Conservation (phyloP, 2,113 vertebrate species). For the Phrynosoma platyrhinos region DNA sequence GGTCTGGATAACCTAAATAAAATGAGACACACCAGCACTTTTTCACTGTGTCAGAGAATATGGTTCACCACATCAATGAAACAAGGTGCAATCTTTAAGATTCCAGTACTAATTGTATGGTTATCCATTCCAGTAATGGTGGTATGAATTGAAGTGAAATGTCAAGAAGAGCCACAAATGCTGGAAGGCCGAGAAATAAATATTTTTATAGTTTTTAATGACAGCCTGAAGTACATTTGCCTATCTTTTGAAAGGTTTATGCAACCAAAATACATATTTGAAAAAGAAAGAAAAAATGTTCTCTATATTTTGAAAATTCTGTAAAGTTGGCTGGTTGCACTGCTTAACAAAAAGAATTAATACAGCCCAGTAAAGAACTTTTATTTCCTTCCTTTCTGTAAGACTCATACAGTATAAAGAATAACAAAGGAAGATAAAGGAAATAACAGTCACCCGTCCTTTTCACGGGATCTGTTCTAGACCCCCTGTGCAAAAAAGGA, state of each 20-base stretch:
- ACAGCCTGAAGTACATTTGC: no score
- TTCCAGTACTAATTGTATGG: neutral
- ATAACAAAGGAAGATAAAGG: neutral
- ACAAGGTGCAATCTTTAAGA: neutral
- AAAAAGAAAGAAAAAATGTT: no score
- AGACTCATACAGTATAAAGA: neutral
- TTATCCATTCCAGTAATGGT: neutral
- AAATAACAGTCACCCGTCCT: no score
- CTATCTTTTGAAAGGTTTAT: no score
- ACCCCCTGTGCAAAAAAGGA: no score
- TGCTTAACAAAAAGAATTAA: neutral
- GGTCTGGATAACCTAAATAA: neutral
- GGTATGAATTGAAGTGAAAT: neutral
- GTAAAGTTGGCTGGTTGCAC: no score
- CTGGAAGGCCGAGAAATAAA: no score
- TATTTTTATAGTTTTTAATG: no score
- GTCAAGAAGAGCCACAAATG: no score
- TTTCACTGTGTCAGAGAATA: neutral
- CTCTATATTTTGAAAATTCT: no score
- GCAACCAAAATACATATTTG: no score
- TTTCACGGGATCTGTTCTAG: no score
- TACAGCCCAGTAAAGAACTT: neutral
- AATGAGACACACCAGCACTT: neutral
- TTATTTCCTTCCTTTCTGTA: neutral
- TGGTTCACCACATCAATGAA: neutral